Percentiles rank a stretch among this genome's conserved stretches.
Evolutionary conservation across 2,113 vertebrate species (phyloP).

Genomic region (Ellobius talpinus): DNA sequence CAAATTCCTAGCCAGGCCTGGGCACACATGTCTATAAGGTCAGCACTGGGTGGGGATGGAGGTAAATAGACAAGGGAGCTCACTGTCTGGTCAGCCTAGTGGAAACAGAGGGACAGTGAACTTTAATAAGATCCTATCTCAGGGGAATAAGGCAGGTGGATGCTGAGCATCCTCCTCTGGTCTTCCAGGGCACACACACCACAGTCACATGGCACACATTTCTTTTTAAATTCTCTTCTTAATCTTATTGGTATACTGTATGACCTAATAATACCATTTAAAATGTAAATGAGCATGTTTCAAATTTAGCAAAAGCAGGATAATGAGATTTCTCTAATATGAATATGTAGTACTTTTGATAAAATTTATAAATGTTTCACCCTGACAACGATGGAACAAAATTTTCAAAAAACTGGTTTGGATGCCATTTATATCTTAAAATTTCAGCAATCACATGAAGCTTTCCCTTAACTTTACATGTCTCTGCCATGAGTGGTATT

Average conservation of each 20-base stretch:
- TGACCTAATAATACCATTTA: not conserved
- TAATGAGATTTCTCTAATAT: not conserved
- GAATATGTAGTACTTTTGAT: not conserved
- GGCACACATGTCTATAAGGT: too few relatives aligned
- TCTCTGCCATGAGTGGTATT: not conserved
- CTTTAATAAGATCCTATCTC: not conserved
- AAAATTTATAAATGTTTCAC: not conserved
- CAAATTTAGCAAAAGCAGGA: not conserved
- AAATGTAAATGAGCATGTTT: slow-evolving; percentile 17
- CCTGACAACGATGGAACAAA: slow-evolving; percentile 36
- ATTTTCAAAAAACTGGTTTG: not conserved
- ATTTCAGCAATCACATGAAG: not conserved
- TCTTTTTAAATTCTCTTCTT: not conserved
- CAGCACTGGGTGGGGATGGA: too few relatives aligned
- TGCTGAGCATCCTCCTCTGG: not conserved
- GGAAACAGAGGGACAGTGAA: not conserved
- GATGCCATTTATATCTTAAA: not conserved
- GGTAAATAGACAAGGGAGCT: not conserved
- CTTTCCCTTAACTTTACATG: not conserved
- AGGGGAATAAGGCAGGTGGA: not conserved
- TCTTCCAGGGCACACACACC: not conserved
- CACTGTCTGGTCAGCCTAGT: not conserved
- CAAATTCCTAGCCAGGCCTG: not conserved
- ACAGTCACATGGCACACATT: not conserved
- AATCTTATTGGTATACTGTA: not conserved